These are phyloP conservation scores for Hystrix cristata DNA, from an alignment of 2,113 vertebrate genomes.

Conservation along the genomic window DNA sequence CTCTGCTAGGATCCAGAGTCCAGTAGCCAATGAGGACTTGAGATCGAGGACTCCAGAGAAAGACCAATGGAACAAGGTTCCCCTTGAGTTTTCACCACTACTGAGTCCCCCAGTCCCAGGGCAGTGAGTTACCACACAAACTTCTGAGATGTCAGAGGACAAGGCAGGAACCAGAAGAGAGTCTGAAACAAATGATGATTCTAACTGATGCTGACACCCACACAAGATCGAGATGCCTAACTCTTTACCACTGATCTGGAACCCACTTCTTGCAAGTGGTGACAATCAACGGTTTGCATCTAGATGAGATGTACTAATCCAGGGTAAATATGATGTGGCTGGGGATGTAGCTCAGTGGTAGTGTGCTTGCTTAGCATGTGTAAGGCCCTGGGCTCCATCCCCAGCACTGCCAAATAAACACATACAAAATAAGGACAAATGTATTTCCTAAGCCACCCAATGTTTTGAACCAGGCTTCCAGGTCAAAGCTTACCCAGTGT, in stretches of 20 bases:
- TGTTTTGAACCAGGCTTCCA: not conserved
- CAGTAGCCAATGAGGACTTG: not conserved
- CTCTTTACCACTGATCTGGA: not conserved
- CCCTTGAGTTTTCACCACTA: not conserved
- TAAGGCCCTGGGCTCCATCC: not conserved
- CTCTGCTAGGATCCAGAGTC: not conserved
- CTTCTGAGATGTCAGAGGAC: not conserved
- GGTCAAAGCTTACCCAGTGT: not conserved
- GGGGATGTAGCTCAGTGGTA: not conserved
- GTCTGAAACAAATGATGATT: not conserved
- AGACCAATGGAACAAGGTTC: not conserved
- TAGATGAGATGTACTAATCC: not conserved
- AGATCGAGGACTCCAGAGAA: not conserved
- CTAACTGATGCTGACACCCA: not conserved
- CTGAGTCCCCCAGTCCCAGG: not conserved
- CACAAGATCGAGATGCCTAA: not conserved
- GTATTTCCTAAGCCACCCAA: not conserved
- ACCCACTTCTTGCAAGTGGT: not conserved
- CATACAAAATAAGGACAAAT: not conserved
- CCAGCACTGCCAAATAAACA: not conserved
- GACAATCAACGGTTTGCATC: not conserved
- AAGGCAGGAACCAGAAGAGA: not conserved
- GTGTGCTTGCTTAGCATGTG: not conserved
- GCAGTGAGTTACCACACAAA: not conserved
- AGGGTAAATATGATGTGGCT: not conserved